Conservation (phyloP, 1,140 invertebrate species). For the Hycleus phaleratus region DNA sequence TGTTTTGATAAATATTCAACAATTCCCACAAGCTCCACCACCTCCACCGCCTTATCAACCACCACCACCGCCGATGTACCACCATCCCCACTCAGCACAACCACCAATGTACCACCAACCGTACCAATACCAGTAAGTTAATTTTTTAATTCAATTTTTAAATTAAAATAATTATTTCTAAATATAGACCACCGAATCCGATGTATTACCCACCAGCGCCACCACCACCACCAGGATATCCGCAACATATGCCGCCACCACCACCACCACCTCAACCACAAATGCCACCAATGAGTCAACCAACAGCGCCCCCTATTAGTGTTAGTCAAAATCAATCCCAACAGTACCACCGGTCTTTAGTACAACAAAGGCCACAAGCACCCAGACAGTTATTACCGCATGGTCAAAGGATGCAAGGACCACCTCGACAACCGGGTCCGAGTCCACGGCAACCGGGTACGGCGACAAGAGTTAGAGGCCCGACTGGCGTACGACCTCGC, state of each 20-base stretch:
- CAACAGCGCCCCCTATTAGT: constrained; percentile 16
- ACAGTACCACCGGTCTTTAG: constrained; percentile 19
- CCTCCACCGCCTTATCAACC: constrained; percentile 31
- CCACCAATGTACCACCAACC: constrained; percentile 32
- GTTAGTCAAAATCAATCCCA: constrained; percentile 19
- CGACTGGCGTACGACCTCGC: neutral
- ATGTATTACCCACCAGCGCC: constrained; percentile 34
- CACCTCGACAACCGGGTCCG: constrained; percentile 6
- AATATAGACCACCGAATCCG: constrained; percentile 30
- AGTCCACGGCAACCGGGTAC: neutral
- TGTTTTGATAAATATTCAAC: constrained; percentile 41
- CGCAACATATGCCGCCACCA: constrained; percentile 43
- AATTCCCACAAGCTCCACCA: constrained; percentile 35
- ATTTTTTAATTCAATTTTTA: neutral
- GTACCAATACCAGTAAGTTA: constrained; percentile 37
- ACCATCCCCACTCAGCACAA: constrained; percentile 29
- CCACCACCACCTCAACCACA: constrained; percentile 40
- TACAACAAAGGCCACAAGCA: constrained; percentile 19
- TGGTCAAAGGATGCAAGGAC: neutral
- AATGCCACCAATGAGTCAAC: constrained; percentile 40
- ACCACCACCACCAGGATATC: constrained; percentile 29
- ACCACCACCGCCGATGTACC: constrained; percentile 28
- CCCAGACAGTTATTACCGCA: constrained; percentile 16
- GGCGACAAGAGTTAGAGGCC: neutral
- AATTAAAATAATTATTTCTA: too few relatives aligned